Evolutionary conservation across 2,888 invertebrate genomes (phyloP), one percentile per base, ranked within the genome.

Genomic region (Dorcus parallelipipedus): DNA sequence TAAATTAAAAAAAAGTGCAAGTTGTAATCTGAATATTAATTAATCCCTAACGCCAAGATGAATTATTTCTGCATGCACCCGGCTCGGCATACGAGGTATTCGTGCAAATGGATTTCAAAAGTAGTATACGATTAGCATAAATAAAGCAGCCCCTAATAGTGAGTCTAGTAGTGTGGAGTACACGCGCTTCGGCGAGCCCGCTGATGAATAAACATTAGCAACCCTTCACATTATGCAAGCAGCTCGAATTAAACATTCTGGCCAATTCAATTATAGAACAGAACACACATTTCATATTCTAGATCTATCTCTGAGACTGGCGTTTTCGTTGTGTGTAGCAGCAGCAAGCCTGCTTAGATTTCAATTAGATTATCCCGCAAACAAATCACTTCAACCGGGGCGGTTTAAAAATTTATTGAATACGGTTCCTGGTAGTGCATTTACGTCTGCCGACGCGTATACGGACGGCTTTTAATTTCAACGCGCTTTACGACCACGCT

Each of bases 181-280:
- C 61, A 60, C 61, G 60, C 61, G 62, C 59, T 59, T 58, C 63
- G 59, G 56, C 60, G 53, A 64, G 64, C 63, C 63, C 64, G 61
- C 64, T 70, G 71, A 73, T 74, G 74, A 75, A 76, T 76, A 76
- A 75, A 76, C 76, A 76, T 76, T 73, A 73, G 74, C 72, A 72
- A 72, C 74, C 74, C 74, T 75, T 73, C 74, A 72, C 72, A 75
- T 76, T 76, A 76, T 76, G 76, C 76, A 76, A 69, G 72, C 74
- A 69, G 71, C 72, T 70, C 71, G 69, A 74, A 76, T 76, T 76
- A 75, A 73, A 75, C 74, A 75, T 76, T 74, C 74, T 75, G 76
- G 73, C 74, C 76, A 74, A 77, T 76, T 76, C 76, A 76, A 77
- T 77, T 77, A 77, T 74, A 73, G 72, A 74, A 73, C 71, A 73